phyloP scores from a whole-genome alignment of 2,113 vertebrate species.

The Bungarus multicinctus region DNA sequence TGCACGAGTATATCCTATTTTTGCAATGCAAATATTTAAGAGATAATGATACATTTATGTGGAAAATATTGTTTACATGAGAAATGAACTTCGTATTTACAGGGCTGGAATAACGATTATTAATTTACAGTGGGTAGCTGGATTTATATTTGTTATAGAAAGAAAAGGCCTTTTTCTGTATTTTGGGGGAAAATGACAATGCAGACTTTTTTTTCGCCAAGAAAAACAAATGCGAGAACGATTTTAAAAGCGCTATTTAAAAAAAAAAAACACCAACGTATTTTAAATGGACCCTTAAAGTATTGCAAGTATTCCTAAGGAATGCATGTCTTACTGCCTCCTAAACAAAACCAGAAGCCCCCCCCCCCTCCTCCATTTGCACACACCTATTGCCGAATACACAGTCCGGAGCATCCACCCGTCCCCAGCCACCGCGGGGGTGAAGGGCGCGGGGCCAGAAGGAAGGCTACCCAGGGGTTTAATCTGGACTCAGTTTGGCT shows the following conservation, averaged over 20 bases:
- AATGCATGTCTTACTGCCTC: not conserved
- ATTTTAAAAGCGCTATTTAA: not conserved
- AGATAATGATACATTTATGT: conserved; percentile 36
- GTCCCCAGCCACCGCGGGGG: not conserved
- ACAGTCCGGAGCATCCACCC: not conserved
- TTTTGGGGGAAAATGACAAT: not conserved
- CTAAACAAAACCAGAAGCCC: not conserved
- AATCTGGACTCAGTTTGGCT: conserved; percentile 42
- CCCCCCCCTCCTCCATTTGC: not conserved
- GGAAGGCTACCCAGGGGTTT: not conserved
- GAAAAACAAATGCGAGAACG: not conserved
- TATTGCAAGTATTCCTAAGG: not conserved
- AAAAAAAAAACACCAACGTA: not conserved
- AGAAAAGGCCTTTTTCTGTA: not conserved
- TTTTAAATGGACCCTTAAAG: fast-evolving
- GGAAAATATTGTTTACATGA: not conserved
- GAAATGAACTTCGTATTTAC: conserved; percentile 29
- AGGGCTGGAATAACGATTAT: conserved; percentile 1
- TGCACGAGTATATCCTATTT: conserved; percentile 7
- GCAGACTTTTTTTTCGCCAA: not conserved
- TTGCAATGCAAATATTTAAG: conserved; percentile 39
- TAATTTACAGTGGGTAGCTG: conserved; percentile 1
- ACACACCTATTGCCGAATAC: conserved; percentile 42
- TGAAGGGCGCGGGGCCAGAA: conserved; percentile 22
- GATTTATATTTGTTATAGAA: not conserved